Evolutionary conservation across 1,140 invertebrate species (phyloP).

Genomic region (Spodoptera litura): DNA sequence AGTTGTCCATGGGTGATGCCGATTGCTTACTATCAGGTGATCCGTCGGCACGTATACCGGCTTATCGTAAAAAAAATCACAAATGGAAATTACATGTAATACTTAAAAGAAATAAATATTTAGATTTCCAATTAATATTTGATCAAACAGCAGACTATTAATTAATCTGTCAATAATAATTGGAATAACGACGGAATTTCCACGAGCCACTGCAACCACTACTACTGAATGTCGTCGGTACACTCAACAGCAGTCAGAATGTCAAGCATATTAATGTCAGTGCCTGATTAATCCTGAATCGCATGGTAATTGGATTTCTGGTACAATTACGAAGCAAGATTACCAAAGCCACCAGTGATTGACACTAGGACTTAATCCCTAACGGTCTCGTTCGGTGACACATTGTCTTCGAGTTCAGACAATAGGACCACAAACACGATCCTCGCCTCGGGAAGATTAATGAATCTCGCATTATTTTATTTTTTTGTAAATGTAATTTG

Average conservation of each 20-base stretch:
- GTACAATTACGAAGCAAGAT: slow-evolving; percentile 64
- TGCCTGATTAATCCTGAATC: slow-evolving; percentile 48
- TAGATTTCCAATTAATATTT: background rate
- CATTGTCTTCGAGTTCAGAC: slow-evolving; percentile 21
- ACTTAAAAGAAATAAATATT: no score
- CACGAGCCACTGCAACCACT: background rate
- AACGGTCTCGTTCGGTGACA: slow-evolving; percentile 47
- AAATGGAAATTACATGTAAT: background rate
- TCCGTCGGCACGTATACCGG: no score
- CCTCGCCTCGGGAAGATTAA: slow-evolving; percentile 13
- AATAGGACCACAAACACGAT: background rate
- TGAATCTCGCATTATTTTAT: slow-evolving; percentile 32
- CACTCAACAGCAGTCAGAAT: slow-evolving; percentile 13
- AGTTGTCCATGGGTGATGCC: no score
- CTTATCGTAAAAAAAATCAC: background rate
- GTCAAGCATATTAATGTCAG: slow-evolving; percentile 38
- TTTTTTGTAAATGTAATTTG: slow-evolving; percentile 35
- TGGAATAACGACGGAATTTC: background rate
- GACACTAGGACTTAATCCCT: slow-evolving; percentile 60
- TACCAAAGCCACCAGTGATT: slow-evolving; percentile 61
- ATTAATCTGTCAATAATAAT: slow-evolving; percentile 23
- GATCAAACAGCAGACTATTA: background rate
- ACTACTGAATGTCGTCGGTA: background rate
- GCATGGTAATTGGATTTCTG: slow-evolving; percentile 59
- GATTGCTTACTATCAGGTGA: no score